These are phyloP conservation scores for Castor canadensis DNA, from an alignment of 2,113 vertebrate genomes.

Conservation along the genomic window DNA sequence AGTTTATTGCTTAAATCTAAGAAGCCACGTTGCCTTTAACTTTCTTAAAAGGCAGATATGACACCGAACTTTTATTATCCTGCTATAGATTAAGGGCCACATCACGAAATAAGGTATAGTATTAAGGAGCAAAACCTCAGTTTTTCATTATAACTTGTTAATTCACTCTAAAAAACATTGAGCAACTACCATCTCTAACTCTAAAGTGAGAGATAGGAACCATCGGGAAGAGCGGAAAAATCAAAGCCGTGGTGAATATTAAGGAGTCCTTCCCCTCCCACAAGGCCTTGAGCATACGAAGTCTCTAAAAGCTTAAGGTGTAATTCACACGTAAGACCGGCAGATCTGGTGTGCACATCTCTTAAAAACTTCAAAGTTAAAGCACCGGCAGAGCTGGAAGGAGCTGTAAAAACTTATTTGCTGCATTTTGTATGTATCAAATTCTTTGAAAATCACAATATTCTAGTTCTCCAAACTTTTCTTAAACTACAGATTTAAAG, in stretches of 20 bases:
- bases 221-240: not conserved
- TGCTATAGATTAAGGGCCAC: not conserved
- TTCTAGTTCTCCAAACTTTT: not conserved
- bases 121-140: not conserved
- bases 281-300: not conserved
- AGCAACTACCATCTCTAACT: not conserved
- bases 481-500: not conserved
- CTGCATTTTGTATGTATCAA: not conserved
- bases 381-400: not conserved
- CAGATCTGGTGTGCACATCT: not conserved
- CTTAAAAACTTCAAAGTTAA: not conserved
- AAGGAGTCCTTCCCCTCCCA: not conserved
- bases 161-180: not conserved
- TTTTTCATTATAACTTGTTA: not conserved
- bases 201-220: not conserved
- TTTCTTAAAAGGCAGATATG: constrained; percentile 13
- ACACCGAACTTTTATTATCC: not conserved
- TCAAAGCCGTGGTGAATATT: not conserved
- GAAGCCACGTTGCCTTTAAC: not conserved
- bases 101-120: constrained; percentile 25
- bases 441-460: not conserved
- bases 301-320: not conserved
- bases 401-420: not conserved
- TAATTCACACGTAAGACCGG: constrained; percentile 1
- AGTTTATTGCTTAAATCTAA: constrained; percentile 17